Evolutionary conservation across 2,113 vertebrate species (phyloP).

Genomic region (Vulpes lagopus): DNA sequence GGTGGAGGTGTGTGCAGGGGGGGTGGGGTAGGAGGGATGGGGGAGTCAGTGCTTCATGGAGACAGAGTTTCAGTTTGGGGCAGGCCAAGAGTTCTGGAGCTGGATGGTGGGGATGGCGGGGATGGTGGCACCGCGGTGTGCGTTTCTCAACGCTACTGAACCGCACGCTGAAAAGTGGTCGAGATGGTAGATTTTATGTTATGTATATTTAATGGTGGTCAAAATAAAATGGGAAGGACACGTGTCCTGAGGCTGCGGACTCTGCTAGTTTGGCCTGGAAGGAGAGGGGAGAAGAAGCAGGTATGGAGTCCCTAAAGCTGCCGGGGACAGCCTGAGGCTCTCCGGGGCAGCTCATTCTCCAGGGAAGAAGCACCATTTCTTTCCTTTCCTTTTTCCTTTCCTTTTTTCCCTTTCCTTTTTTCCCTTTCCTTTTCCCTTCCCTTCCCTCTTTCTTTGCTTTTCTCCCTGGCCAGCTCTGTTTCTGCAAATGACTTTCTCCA

Average conservation of each 20-base stretch:
- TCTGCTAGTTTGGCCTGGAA: neutral
- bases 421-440: fast-evolving
- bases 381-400: fast-evolving
- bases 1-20: neutral
- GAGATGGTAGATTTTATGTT: neutral
- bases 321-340: fast-evolving
- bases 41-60: neutral
- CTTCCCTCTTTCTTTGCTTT: too few species aligned
- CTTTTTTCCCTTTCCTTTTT: too few species aligned
- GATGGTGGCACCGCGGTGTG: neutral
- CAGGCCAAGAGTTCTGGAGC: neutral
- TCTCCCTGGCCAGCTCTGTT: fast-evolving
- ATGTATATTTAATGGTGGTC: neutral
- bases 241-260: neutral
- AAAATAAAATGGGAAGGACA: neutral
- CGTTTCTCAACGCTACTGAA: fast-evolving
- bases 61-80: neutral
- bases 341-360: neutral
- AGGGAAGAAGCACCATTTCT: fast-evolving
- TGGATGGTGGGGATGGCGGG: neutral
- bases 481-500: neutral
- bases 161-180: too few species aligned
- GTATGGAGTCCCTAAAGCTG: too few species aligned
- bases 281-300: fast-evolving
- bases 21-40: neutral